phyloP scores from a whole-genome alignment of 2,888 invertebrate species.

The Entomobrya multifasciata region DNA sequence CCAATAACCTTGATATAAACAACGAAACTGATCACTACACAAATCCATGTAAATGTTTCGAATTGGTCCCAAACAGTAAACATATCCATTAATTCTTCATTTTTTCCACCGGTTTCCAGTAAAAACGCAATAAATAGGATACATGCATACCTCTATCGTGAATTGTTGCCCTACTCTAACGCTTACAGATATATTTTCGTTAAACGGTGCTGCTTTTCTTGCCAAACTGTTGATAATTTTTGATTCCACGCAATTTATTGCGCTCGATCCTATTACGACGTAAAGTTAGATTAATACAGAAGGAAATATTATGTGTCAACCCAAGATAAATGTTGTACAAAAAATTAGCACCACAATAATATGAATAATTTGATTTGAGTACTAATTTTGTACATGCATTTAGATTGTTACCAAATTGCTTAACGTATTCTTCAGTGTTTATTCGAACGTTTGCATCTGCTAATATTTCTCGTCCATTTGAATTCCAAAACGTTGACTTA shows the following conservation, averaged over 20 bases:
- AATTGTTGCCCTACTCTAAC: neutral
- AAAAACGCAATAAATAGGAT: neutral
- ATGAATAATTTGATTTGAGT: neutral
- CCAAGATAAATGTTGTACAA: neutral
- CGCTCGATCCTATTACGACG: neutral
- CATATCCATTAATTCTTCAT: neutral
- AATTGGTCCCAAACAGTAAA: neutral
- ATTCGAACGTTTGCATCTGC: too few species aligned
- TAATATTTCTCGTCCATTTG: too few species aligned
- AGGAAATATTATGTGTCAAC: neutral
- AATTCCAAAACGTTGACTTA: too few species aligned
- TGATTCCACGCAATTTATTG: neutral
- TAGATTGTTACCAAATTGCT: neutral
- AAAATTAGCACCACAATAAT: neutral
- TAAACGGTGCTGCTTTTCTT: neutral
- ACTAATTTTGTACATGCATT: neutral
- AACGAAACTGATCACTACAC: neutral
- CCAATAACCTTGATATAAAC: neutral
- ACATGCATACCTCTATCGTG: neutral
- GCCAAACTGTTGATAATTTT: neutral
- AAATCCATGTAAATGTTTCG: neutral
- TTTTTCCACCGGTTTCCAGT: neutral
- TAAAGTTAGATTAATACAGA: neutral
- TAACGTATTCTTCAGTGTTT: neutral
- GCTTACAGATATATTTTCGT: neutral